Evolutionary conservation across 2,888 invertebrate species (phyloP), one percentile per base, ranked within the genome.

Genomic region (Glyphotaelius pellucidus): DNA sequence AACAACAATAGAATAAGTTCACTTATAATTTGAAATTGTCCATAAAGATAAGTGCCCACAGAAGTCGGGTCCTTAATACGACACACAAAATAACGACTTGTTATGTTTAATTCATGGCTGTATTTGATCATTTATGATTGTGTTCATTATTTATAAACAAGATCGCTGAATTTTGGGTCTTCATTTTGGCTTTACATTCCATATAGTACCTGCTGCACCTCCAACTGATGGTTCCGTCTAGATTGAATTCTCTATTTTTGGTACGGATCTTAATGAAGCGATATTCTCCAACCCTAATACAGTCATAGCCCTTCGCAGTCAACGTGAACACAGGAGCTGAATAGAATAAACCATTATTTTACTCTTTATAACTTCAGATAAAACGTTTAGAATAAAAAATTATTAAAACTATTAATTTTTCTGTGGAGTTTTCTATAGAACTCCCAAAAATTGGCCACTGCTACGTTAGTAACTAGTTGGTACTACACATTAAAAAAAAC

Each of bases 141-240:
- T 83, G 83, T 32, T 83, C 83, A 31, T 83, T 83, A 32, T 83
- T 31, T 32, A 83, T 9, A 4, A 83, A 83, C 14, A 83, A 32
- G 7, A 83, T 30, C 7, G 83, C 31, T 11, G 83, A 83, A 32
- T 31, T 30, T 35, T 32, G 19, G 3, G 80, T 89, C n/a, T 19
- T 79, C 12, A 89, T 89, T 89, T 80, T 89, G 31, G 80, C 89
- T 80, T 79, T 89, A 80, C 89, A 89, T 25, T 80, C 31, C 80
- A 80, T 79, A n/a, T 89, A 89, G 32, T 80, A 89, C 89, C 67
- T 35, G 38, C 67, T 89, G 32, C 89, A 89, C 38, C 89, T 31
- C 89, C 89, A 89, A 5, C 32, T 89, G 38, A 79, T 38, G n/a
- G 38, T 35, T 12, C 89, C 89, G 30, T 89, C 80, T 80, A 85